These are phyloP conservation scores for Diprion similis DNA, from an alignment of 1,140 invertebrate genomes.

Conservation along the genomic window DNA sequence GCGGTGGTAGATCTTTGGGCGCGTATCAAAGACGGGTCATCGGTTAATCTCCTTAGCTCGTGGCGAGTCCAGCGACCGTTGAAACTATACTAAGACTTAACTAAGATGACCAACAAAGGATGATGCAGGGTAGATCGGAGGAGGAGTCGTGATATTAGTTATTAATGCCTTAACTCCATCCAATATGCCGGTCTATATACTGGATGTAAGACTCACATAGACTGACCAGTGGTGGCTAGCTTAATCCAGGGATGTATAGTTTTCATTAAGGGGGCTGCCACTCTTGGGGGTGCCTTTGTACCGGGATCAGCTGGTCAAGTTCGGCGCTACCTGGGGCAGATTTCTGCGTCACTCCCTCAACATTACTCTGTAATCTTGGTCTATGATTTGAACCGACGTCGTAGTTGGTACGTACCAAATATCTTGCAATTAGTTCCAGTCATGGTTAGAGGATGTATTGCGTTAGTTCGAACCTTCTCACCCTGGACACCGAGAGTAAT, in stretches of 20 bases:
- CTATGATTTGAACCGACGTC: too few species aligned
- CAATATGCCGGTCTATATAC: slow-evolving; percentile 37
- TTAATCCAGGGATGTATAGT: slow-evolving; percentile 59
- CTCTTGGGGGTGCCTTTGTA: slow-evolving; percentile 47
- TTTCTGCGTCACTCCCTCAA: too few species aligned
- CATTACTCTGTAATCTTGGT: too few species aligned
- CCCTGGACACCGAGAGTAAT: too few species aligned
- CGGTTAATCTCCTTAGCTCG: background rate
- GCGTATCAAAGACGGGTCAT: background rate
- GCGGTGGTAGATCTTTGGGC: too few species aligned
- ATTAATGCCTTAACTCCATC: slow-evolving; percentile 58
- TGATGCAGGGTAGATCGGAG: slow-evolving; percentile 34
- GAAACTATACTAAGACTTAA: slow-evolving; percentile 35
- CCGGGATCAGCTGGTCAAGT: slow-evolving; percentile 53
- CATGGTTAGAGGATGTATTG: too few species aligned
- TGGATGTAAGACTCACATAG: slow-evolving; percentile 15
- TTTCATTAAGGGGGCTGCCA: slow-evolving; percentile 55
- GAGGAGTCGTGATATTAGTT: slow-evolving; percentile 52
- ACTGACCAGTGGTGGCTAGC: slow-evolving; percentile 53
- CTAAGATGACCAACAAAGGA: slow-evolving; percentile 58
- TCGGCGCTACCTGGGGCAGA: slow-evolving; percentile 45
- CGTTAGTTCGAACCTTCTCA: too few species aligned
- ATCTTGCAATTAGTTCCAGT: too few species aligned
- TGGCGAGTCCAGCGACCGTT: background rate
- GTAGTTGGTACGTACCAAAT: too few species aligned